Conservation (phyloP, 2,113 vertebrate genomes). For the Sylvilagus bachmani region DNA sequence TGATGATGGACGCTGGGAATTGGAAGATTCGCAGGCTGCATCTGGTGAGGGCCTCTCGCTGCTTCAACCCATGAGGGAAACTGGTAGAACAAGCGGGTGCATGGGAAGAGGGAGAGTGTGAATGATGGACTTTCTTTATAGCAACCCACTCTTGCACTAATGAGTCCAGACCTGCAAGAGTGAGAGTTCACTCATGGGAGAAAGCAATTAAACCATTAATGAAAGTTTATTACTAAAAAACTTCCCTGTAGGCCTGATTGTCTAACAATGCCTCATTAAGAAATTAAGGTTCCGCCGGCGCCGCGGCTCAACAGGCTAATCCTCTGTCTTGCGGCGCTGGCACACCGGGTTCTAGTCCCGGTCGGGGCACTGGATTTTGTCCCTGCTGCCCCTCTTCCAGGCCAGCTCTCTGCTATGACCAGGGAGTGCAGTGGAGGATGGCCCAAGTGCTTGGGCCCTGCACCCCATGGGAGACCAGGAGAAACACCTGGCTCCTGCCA, state of each 20-base stretch:
- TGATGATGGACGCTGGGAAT: background rate
- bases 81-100: background rate
- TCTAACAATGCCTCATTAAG: background rate
- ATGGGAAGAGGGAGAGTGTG: background rate
- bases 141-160: background rate
- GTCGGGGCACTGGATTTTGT: too few relatives aligned
- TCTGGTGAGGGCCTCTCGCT: background rate
- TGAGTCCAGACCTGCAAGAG: background rate
- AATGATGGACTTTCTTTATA: background rate
- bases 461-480: too few relatives aligned
- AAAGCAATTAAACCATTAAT: background rate
- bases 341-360: too few relatives aligned
- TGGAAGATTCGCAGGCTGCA: background rate
- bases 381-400: too few relatives aligned
- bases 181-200: too few relatives aligned
- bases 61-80: background rate
- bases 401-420: too few relatives aligned
- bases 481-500: too few relatives aligned
- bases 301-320: too few relatives aligned
- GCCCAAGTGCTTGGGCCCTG: too few relatives aligned
- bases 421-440: too few relatives aligned
- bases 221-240: background rate
- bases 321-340: too few relatives aligned
- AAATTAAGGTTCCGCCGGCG: background rate
- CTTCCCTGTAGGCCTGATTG: accelerated